A percentile compares a stretch with the other conserved stretches of the same genome.
phyloP scores from a whole-genome alignment of 2,113 vertebrate genomes.

The Tragelaphus strepsiceros region DNA sequence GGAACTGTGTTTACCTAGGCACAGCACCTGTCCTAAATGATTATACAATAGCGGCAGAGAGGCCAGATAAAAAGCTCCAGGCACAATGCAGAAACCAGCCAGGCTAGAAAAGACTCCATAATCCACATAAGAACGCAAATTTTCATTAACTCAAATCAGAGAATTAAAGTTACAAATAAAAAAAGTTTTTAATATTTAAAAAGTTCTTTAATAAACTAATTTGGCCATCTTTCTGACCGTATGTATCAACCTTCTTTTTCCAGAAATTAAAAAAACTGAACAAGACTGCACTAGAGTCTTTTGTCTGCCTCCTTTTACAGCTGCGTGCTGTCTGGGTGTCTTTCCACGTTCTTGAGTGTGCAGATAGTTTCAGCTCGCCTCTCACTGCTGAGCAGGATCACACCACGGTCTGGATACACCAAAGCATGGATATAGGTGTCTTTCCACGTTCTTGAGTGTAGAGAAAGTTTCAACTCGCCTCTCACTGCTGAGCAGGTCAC shows the following conservation, averaged over 20 bases:
- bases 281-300: neutral
- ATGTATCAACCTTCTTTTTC: neutral
- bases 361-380: accelerated
- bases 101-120: neutral
- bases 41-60: accelerated
- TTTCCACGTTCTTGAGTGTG: accelerated
- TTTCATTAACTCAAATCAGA: neutral
- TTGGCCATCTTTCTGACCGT: neutral
- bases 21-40: neutral
- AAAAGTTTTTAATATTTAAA: neutral
- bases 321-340: neutral
- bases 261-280: neutral
- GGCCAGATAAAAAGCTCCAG: neutral
- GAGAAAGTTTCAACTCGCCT: no score
- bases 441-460: no score
- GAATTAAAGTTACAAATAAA: neutral
- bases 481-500: no score
- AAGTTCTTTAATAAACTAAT: neutral
- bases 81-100: neutral
- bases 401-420: no score
- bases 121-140: neutral
- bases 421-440: no score
- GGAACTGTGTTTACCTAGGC: neutral
- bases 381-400: no score
- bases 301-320: accelerated